A percentile compares a stretch with the other conserved stretches of the same genome.
phyloP scores from a whole-genome alignment of 30 jellyfish, hydroid and myxozoan species.

The Catostylus mosaicus region DNA sequence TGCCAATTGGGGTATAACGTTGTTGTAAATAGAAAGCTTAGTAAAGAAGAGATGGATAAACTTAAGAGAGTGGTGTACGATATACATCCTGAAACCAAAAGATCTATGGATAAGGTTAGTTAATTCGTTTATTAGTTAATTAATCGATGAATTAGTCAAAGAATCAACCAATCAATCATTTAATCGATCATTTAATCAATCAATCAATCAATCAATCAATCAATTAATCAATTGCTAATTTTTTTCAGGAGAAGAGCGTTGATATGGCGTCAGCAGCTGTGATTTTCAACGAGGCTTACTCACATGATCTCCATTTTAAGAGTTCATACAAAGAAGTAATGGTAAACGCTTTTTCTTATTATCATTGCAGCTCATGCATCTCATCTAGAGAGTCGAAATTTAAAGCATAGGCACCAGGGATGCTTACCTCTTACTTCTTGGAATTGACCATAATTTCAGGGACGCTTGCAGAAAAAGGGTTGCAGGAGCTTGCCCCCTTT shows the following conservation, averaged over 20 bases:
- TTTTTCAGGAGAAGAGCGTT: constrained; percentile 6
- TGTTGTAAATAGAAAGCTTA: constrained; percentile 17
- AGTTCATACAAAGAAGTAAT: constrained; percentile 17
- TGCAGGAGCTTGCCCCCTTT: too few species aligned
- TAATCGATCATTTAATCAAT: too few species aligned
- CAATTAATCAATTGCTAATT: not conserved
- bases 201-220: too few species aligned
- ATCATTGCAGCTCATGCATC: too few species aligned
- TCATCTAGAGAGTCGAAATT: too few species aligned
- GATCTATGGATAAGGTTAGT: constrained; percentile 12
- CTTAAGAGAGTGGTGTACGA: not conserved
- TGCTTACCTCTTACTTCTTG: too few species aligned
- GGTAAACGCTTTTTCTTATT: too few species aligned
- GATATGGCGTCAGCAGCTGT: not conserved
- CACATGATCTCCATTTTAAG: constrained; percentile 1
- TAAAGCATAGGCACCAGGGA: too few species aligned
- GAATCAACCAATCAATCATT: too few species aligned
- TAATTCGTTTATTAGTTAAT: not conserved
- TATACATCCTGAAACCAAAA: not conserved
- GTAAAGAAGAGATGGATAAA: not conserved
- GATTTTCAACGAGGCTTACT: not conserved
- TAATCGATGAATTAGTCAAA: too few species aligned
- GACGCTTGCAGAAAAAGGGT: too few species aligned
- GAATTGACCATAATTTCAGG: too few species aligned
- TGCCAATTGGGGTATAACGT: constrained; percentile 4